phyloP scores from a whole-genome alignment of 2,888 invertebrate genomes.

The Fissipunctia ypsillon region DNA sequence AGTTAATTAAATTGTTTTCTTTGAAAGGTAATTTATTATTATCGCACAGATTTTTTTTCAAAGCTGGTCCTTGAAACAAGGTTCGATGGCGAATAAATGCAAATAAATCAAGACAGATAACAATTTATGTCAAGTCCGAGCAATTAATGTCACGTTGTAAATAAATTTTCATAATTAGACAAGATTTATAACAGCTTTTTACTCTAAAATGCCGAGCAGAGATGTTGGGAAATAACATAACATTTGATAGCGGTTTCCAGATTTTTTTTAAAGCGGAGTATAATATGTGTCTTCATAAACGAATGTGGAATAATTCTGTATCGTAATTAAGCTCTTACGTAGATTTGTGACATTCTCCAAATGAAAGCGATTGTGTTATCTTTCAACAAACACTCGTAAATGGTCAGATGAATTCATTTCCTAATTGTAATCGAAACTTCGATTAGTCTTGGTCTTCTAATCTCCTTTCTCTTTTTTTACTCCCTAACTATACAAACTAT shows the following conservation, averaged over 20 bases:
- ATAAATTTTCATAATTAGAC: slow-evolving; percentile 71
- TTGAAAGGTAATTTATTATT: not conserved
- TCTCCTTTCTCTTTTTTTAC: slow-evolving; percentile 6
- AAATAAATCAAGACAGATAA: slow-evolving; percentile 72
- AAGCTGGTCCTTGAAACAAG: slow-evolving; percentile 38
- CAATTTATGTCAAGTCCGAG: slow-evolving; percentile 67
- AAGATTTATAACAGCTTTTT: slow-evolving; percentile 59
- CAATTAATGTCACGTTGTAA: slow-evolving; percentile 72
- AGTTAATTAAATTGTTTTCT: slow-evolving; percentile 26
- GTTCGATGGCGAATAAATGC: slow-evolving; percentile 65
- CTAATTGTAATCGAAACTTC: slow-evolving; percentile 1
- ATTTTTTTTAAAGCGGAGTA: slow-evolving; percentile 8
- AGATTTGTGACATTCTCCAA: slow-evolving; percentile 13
- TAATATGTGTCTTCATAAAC: slow-evolving; percentile 24
- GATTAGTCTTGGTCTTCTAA: slow-evolving; percentile 6
- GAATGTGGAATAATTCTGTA: slow-evolving; percentile 8
- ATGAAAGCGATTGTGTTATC: not conserved
- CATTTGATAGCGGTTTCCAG: slow-evolving; percentile 22
- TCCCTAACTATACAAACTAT: not conserved
- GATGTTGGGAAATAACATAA: slow-evolving; percentile 28
- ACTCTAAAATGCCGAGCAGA: slow-evolving; percentile 58
- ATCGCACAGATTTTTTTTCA: slow-evolving; percentile 28
- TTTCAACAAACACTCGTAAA: slow-evolving; percentile 13
- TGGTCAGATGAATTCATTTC: slow-evolving; percentile 4
- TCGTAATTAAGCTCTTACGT: slow-evolving; percentile 16